phyloP scores from a whole-genome alignment of 2,113 vertebrate genomes.

The Ailuropoda melanoleuca region DNA sequence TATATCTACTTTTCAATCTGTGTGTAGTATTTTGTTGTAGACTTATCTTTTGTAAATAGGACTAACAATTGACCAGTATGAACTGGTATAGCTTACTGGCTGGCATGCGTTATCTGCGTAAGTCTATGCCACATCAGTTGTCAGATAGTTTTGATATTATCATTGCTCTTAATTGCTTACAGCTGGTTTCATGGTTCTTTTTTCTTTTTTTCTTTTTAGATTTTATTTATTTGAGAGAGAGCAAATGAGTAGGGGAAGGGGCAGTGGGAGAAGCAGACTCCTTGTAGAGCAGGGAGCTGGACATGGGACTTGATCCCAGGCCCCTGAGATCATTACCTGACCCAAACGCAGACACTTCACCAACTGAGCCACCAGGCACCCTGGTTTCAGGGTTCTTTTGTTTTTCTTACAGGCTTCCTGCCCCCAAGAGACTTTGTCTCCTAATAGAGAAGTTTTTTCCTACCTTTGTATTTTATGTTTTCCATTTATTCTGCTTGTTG shows the following conservation, averaged over 20 bases:
- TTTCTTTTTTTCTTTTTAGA: neutral
- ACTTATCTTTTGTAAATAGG: neutral
- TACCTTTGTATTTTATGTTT: neutral
- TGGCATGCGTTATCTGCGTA: neutral
- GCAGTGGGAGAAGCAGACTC: too few relatives aligned
- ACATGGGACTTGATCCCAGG: too few relatives aligned
- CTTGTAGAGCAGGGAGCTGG: too few relatives aligned
- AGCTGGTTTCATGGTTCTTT: neutral
- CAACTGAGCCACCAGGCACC: too few relatives aligned
- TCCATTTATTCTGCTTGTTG: neutral
- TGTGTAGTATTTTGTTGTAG: constrained; percentile 1
- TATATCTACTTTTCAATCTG: neutral
- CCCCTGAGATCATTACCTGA: too few relatives aligned
- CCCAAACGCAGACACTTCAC: too few relatives aligned
- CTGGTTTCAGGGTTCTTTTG: neutral
- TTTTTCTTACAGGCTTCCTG: neutral
- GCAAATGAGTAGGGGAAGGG: too few relatives aligned
- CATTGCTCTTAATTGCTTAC: neutral
- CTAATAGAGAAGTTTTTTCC: neutral
- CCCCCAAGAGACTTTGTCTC: neutral
- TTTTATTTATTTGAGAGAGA: too few relatives aligned
- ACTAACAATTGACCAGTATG: neutral
- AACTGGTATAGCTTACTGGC: neutral
- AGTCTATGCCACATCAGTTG: neutral
- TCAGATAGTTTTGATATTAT: neutral